Percentiles rank a stretch among this genome's conserved stretches.
These are phyloP conservation scores for Delichon dasypus DNA, from an alignment of 2,797 vertebrate species.

Conservation along the genomic window DNA sequence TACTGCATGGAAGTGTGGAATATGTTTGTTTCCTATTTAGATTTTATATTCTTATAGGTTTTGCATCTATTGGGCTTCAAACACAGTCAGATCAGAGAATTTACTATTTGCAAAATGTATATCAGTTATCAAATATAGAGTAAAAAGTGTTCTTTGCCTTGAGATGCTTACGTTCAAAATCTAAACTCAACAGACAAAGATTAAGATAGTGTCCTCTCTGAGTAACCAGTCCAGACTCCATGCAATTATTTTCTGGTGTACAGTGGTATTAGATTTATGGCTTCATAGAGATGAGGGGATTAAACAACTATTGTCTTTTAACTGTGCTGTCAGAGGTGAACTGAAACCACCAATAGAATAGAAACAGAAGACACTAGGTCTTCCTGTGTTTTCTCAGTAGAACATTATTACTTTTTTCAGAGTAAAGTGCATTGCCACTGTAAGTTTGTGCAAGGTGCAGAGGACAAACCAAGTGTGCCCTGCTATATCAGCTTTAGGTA, in stretches of 20 bases:
- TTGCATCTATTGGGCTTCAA: not conserved
- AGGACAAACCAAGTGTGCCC: not conserved
- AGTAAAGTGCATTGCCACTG: not conserved
- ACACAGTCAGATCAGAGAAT: not conserved
- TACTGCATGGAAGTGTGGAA: not conserved
- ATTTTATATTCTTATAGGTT: not conserved
- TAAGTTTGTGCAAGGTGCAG: not conserved
- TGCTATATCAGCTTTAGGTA: not conserved
- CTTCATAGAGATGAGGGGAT: conserved; percentile 29
- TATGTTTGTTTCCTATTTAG: not conserved
- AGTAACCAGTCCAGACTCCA: not conserved
- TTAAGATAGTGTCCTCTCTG: not conserved
- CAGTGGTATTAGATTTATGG: not conserved
- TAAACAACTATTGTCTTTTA: conserved; percentile 57
- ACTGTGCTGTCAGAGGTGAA: conserved; percentile 39
- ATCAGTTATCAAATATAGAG: not conserved
- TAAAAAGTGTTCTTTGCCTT: not conserved
- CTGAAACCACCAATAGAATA: conserved; percentile 39
- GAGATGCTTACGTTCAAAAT: not conserved
- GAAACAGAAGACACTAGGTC: not conserved
- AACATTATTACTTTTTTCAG: conserved; percentile 32
- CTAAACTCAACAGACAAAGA: not conserved
- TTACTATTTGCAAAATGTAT: not conserved
- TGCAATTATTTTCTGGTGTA: not conserved
- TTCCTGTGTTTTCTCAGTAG: conserved; percentile 13